Conservation (phyloP, 2,888 invertebrate species). For the Torymus texanus region DNA sequence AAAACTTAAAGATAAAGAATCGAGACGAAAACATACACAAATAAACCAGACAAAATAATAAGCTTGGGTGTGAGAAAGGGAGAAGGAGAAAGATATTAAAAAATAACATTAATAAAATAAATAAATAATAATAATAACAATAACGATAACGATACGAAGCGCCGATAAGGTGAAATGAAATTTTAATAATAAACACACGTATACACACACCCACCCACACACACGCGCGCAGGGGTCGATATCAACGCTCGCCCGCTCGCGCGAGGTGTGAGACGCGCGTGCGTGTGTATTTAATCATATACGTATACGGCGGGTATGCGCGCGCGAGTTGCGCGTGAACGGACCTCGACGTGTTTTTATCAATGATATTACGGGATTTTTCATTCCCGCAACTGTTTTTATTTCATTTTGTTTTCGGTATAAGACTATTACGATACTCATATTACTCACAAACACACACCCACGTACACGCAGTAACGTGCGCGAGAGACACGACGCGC, state of each 20-base stretch:
- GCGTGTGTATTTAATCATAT: not conserved
- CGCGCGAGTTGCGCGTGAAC: slow-evolving; percentile 36
- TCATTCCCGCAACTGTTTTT: slow-evolving; percentile 36
- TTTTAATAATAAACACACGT: slow-evolving; percentile 38
- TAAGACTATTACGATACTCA: slow-evolving; percentile 41
- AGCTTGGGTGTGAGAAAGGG: slow-evolving; percentile 56
- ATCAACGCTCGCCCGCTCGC: slow-evolving; percentile 6
- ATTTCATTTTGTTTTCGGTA: slow-evolving; percentile 34
- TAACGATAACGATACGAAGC: slow-evolving; percentile 23
- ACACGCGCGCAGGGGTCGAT: no score
- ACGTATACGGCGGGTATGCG: no score
- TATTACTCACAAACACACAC: no score
- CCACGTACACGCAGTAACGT: no score
- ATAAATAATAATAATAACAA: slow-evolving; percentile 26
- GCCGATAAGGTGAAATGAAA: slow-evolving; percentile 35
- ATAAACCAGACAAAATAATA: slow-evolving; percentile 4
- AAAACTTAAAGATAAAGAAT: not conserved
- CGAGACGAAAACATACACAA: slow-evolving; percentile 1
- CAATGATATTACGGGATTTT: slow-evolving; percentile 54
- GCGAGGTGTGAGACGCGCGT: slow-evolving; percentile 38
- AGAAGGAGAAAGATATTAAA: slow-evolving; percentile 45
- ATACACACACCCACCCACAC: not conserved
- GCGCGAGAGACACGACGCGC: slow-evolving; percentile 7
- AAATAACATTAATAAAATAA: slow-evolving; percentile 21
- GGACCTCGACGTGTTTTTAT: slow-evolving; percentile 48